Evolutionary conservation across 2,113 vertebrate genomes (phyloP).

Genomic region (Psittacula cyanocephala): DNA sequence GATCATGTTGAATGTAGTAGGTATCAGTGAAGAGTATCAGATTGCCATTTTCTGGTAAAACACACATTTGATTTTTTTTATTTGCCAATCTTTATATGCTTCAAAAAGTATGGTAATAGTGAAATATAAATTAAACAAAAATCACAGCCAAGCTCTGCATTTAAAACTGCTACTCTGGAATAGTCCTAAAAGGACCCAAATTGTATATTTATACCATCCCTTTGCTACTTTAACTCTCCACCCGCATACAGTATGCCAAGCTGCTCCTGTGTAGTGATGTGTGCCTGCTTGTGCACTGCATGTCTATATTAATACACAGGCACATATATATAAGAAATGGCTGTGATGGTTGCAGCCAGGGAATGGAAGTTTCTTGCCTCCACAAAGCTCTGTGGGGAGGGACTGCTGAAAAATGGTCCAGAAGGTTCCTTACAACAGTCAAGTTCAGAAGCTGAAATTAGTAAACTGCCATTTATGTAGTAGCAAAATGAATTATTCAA

Average conservation of each 20-base stretch:
- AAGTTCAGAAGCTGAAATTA: conserved; percentile 41
- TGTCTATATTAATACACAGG: conserved; percentile 29
- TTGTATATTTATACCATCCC: conserved; percentile 16
- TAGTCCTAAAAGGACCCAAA: not conserved
- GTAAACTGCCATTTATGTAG: conserved; percentile 26
- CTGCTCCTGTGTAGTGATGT: conserved; percentile 35
- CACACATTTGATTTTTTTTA: not conserved
- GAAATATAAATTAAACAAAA: not conserved
- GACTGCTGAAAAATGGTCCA: conserved; percentile 5
- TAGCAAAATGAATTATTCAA: conserved; percentile 50
- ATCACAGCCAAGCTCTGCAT: not conserved
- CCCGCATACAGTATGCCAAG: conserved; percentile 18
- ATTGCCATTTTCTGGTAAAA: not conserved
- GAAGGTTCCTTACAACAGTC: not conserved
- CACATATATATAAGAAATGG: not conserved
- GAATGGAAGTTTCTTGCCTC: not conserved
- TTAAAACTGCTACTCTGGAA: not conserved
- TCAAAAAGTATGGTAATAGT: not conserved
- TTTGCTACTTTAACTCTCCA: conserved; percentile 46
- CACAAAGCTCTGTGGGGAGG: not conserved
- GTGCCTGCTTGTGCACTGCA: not conserved
- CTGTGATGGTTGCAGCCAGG: not conserved
- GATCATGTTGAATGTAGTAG: not conserved
- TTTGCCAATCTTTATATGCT: not conserved
- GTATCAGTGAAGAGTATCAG: not conserved